Evolutionary conservation across 2,797 vertebrate species (phyloP).

Genomic region (Caiman crocodilus): DNA sequence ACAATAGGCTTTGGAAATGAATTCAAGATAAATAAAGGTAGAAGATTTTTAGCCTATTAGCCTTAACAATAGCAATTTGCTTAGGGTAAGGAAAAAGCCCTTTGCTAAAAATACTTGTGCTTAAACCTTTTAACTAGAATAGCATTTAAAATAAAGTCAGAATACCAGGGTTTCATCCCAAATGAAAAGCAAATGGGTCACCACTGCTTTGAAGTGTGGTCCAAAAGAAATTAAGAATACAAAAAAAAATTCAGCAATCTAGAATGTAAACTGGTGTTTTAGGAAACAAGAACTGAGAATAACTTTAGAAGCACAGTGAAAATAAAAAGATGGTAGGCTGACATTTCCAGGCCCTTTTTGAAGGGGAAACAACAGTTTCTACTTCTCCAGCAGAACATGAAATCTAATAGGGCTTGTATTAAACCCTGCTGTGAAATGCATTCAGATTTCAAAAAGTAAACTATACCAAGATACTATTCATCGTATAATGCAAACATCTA

Average conservation of each 20-base stretch:
- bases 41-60: not conserved
- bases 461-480: slow-evolving; percentile 72
- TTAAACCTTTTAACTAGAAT: slow-evolving; percentile 22
- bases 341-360: not conserved
- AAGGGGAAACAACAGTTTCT: slow-evolving; percentile 5
- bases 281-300: not conserved
- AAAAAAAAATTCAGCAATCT: not conserved
- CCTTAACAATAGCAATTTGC: slow-evolving; percentile 32
- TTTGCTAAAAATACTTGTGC: not conserved
- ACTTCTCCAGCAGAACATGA: not conserved
- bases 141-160: not conserved
- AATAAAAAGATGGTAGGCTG: not conserved
- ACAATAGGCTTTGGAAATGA: not conserved
- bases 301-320: not conserved
- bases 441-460: slow-evolving; percentile 16
- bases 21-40: slow-evolving; percentile 6
- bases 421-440: not conserved
- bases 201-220: not conserved
- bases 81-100: slow-evolving; percentile 45
- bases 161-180: not conserved
- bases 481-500: slow-evolving; percentile 89
- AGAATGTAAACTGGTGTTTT: not conserved
- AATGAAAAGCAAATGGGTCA: not conserved
- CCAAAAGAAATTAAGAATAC: not conserved
- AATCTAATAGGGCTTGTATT: not conserved